A percentile compares a stretch with the other conserved stretches of the same genome.
These are phyloP conservation scores for Microctonus brassicae DNA, from an alignment of 2,888 invertebrate species.

Conservation along the genomic window DNA sequence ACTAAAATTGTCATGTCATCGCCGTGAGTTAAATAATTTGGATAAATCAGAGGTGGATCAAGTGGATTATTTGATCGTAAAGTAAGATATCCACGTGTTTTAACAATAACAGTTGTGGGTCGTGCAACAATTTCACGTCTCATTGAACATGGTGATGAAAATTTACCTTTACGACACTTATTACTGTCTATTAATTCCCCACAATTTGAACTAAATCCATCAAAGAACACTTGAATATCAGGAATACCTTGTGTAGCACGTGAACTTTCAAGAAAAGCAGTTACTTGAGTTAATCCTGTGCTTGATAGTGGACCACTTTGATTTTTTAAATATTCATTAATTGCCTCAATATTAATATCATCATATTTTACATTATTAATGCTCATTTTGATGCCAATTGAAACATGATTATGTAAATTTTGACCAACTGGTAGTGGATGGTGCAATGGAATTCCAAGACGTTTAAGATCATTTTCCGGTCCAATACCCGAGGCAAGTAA, in stretches of 20 bases:
- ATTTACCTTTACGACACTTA: conserved; percentile 57
- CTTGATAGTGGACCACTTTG: conserved; percentile 67
- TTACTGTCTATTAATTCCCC: conserved; percentile 53
- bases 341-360: conserved; percentile 56
- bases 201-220: conserved; percentile 66
- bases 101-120: conserved; percentile 58
- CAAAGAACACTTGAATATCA: conserved; percentile 69
- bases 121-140: conserved; percentile 65
- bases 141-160: conserved; percentile 50
- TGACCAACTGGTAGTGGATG: conserved; percentile 64
- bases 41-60: conserved; percentile 77
- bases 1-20: conserved; percentile 75
- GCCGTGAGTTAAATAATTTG: conserved; percentile 79
- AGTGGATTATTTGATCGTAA: conserved; percentile 77
- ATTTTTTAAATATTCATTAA: conserved; percentile 62
- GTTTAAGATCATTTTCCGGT: conserved; percentile 67
- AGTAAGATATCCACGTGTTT: conserved; percentile 73
- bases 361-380: conserved; percentile 59
- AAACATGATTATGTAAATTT: conserved; percentile 67
- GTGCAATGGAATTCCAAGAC: conserved; percentile 56
- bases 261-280: conserved; percentile 62
- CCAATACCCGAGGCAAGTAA: conserved; percentile 73
- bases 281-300: conserved; percentile 69
- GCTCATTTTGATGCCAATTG: conserved; percentile 58
- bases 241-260: conserved; percentile 62